Evolutionary conservation across 1,140 invertebrate genomes (phyloP).

Genomic region (Drosophila erecta): DNA sequence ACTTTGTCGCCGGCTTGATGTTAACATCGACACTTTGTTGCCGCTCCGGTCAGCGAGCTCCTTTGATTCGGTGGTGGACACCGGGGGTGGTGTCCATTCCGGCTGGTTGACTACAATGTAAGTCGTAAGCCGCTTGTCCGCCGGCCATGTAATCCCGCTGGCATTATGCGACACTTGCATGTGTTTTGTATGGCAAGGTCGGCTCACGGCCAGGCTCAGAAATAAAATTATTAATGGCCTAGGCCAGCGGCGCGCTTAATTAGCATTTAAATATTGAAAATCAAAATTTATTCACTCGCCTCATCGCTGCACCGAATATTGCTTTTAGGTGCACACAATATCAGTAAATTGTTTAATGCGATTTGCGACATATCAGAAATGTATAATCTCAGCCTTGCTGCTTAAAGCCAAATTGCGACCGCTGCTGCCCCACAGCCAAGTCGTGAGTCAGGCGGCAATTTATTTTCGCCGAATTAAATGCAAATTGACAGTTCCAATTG

Average conservation of each 20-base stretch:
- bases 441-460: slow-evolving; percentile 79
- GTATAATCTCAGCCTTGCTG: slow-evolving; percentile 61
- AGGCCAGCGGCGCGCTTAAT: slow-evolving; percentile 35
- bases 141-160: slow-evolving; percentile 37
- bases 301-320: slow-evolving; percentile 38
- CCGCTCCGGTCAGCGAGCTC: slow-evolving; percentile 33
- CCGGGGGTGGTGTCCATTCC: background rate
- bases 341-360: slow-evolving; percentile 44
- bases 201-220: slow-evolving; percentile 28
- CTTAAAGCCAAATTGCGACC: slow-evolving; percentile 60
- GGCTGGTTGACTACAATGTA: slow-evolving; percentile 40
- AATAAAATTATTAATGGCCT: slow-evolving; percentile 47
- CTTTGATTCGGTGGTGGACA: slow-evolving; percentile 1
- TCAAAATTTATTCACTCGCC: slow-evolving; percentile 32
- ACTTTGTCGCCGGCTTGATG: slow-evolving; percentile 66
- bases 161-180: slow-evolving; percentile 44
- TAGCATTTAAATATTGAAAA: slow-evolving; percentile 60
- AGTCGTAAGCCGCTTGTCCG: slow-evolving; percentile 44
- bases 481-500: slow-evolving; percentile 82
- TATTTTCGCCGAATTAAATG: slow-evolving; percentile 82
- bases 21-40: slow-evolving; percentile 71
- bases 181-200: slow-evolving; percentile 59
- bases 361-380: slow-evolving; percentile 45
- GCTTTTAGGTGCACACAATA: slow-evolving; percentile 11
- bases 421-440: slow-evolving; percentile 49